Evolutionary conservation across 2,797 vertebrate genomes (phyloP).

Genomic region (Brachyrhaphis roseni): DNA sequence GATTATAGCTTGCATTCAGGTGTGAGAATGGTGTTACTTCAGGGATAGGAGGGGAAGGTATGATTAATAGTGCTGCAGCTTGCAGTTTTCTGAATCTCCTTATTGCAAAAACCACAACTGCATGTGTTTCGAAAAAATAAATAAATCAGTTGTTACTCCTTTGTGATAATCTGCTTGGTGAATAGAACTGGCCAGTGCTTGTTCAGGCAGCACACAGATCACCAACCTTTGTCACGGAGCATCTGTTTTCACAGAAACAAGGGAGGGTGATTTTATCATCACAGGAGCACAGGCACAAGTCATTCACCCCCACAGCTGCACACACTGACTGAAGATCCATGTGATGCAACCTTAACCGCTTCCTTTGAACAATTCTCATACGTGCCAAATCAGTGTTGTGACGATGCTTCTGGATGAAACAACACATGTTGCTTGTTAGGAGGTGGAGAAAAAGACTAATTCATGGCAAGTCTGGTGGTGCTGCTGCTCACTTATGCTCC

Average conservation of each 20-base stretch:
- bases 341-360: constrained; percentile 47
- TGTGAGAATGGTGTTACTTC: constrained; percentile 33
- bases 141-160: not conserved
- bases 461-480: constrained; percentile 20
- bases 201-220: constrained; percentile 21
- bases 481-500: constrained; percentile 24
- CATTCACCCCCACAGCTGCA: constrained; percentile 19
- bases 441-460: constrained; percentile 27
- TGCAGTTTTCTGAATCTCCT: not conserved
- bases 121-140: not conserved
- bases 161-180: constrained; percentile 10
- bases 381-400: constrained; percentile 54
- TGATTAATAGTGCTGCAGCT: not conserved
- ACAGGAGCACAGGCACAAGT: constrained; percentile 16
- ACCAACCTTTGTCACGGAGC: constrained; percentile 25
- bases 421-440: constrained; percentile 25
- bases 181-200: constrained; percentile 11
- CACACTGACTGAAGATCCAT: constrained; percentile 42
- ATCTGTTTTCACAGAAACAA: constrained; percentile 25
- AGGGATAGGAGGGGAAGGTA: not conserved
- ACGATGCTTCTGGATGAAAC: constrained; percentile 56
- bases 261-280: constrained; percentile 10
- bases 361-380: constrained; percentile 38
- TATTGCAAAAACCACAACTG: not conserved
- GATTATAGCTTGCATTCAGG: constrained; percentile 46